Base-by-base conservation (phyloP, 1,140 invertebrate genomes). In the Heliconius nattereri region DNA sequence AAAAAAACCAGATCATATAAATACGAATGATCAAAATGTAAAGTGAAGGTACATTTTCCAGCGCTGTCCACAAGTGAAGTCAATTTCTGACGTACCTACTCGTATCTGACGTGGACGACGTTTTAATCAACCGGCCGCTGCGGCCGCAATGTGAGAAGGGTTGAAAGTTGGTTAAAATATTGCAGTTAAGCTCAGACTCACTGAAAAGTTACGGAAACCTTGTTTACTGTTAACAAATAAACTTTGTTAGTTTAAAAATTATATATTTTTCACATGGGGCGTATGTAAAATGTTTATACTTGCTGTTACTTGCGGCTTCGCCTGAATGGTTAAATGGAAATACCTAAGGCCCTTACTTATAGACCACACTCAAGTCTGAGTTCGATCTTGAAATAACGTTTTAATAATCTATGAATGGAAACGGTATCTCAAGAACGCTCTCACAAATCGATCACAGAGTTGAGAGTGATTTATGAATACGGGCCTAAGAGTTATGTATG, bases 91-190 rank as follows among this genome's bases (percentile, higher is more conserved):
- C 40, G 9, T 6, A 45, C 35, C 19, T n/a, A 20, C n/a, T 37
- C 71, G 32, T 72, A 72, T 72, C 35, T 72, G 71, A 72, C 35
- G 71, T 37, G 32, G 71, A 72, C 71, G 71, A 72, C 71, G 71
- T n/a, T 72, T 72, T 72, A 72, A 72, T 72, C 71, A 72, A 72
- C 71, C 20, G 16, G 29, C 35, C 32, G 3, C 54, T 57, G 20
- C 9, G 54, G 71, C 71, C 71, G 35, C 71, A 40, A 35, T 37
- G 32, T 72, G 71, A 72, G n/a, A 72, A 72, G 71, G 71, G 71
- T 72, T 72, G 71, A 37, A 72, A 72, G 32, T 72, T 71, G 70
- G 70, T 29, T 72, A 37, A 71, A 72, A 72, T 72, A 72, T 72
- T 40, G 71, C 35, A 35, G 40, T 72, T 72, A n/a, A 72, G 7